Evolutionary conservation across 2,888 invertebrate species (phyloP).

Genomic region (Glyphotaelius pellucidus): DNA sequence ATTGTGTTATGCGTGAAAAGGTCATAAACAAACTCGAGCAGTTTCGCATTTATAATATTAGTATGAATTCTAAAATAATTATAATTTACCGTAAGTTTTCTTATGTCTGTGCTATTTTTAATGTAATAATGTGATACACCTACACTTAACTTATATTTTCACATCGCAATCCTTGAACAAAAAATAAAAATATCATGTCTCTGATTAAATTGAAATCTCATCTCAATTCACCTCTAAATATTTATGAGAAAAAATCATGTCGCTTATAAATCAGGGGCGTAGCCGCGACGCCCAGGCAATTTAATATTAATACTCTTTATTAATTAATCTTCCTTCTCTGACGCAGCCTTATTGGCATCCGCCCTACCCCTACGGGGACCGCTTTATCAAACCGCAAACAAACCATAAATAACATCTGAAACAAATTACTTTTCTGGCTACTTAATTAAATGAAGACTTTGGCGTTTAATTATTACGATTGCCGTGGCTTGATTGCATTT

Average conservation of each 20-base stretch:
- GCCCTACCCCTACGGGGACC: slow-evolving; percentile 35
- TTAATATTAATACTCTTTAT: slow-evolving; percentile 51
- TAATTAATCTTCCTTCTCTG: slow-evolving; percentile 44
- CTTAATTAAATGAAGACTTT: slow-evolving; percentile 41
- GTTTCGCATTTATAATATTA: too few species aligned
- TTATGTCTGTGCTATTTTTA: too few species aligned
- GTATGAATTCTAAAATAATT: too few species aligned
- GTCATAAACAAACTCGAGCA: too few species aligned
- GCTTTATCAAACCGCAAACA: slow-evolving; percentile 53
- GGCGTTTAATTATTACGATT: slow-evolving; percentile 8
- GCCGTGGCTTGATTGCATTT: not conserved
- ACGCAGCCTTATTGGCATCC: slow-evolving; percentile 17
- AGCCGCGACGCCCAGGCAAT: slow-evolving; percentile 48
- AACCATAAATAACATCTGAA: slow-evolving; percentile 49
- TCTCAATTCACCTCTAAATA: not conserved
- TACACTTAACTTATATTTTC: not conserved
- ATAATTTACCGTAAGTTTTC: too few species aligned
- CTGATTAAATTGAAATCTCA: not conserved
- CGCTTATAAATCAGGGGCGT: slow-evolving; percentile 56
- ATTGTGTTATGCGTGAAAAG: too few species aligned
- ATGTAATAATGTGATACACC: too few species aligned
- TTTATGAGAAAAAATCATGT: slow-evolving; percentile 44
- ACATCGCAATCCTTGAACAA: not conserved
- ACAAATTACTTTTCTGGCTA: slow-evolving; percentile 55
- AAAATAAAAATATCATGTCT: not conserved